Percentiles rank a stretch among this genome's conserved stretches.
These are phyloP conservation scores for Scarus forsteni DNA, from an alignment of 2,797 vertebrate species.

Conservation along the genomic window DNA sequence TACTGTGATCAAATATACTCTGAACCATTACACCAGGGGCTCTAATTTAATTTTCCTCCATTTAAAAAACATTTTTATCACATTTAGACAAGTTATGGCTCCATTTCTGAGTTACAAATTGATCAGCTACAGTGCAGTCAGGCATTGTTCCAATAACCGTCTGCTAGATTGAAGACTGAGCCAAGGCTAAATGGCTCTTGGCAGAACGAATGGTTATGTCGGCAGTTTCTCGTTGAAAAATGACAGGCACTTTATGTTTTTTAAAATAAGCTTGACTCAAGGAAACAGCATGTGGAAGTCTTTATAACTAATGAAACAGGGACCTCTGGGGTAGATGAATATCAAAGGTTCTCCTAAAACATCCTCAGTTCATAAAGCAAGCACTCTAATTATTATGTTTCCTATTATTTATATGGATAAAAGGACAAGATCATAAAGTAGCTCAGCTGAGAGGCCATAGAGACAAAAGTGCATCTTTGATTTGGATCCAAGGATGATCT, in stretches of 20 bases:
- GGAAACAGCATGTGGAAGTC: slow-evolving; percentile 7
- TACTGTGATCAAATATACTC: background rate
- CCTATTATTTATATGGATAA: background rate
- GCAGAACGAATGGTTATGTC: slow-evolving; percentile 5
- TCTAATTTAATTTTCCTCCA: slow-evolving; percentile 4
- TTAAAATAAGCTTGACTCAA: slow-evolving; percentile 1
- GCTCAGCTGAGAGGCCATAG: background rate
- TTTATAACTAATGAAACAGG: slow-evolving; percentile 6
- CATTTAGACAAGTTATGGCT: slow-evolving; percentile 1
- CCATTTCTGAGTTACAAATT: background rate
- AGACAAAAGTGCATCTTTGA: slow-evolving; percentile 4
- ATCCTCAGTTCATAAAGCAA: background rate
- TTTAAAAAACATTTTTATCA: slow-evolving; percentile 9
- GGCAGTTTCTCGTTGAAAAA: slow-evolving; percentile 17
- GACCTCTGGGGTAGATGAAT: background rate
- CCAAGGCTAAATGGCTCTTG: slow-evolving; percentile 3
- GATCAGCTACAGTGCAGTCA: background rate
- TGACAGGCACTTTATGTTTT: background rate
- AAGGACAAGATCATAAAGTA: background rate
- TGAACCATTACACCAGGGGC: background rate
- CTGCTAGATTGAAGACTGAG: slow-evolving; percentile 2
- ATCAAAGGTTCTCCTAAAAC: slow-evolving; percentile 14
- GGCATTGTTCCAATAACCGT: background rate
- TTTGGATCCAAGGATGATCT: background rate
- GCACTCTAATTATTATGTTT: background rate